Base-by-base conservation (phyloP, 2,113 vertebrate genomes). In the Notiomystis cincta region DNA sequence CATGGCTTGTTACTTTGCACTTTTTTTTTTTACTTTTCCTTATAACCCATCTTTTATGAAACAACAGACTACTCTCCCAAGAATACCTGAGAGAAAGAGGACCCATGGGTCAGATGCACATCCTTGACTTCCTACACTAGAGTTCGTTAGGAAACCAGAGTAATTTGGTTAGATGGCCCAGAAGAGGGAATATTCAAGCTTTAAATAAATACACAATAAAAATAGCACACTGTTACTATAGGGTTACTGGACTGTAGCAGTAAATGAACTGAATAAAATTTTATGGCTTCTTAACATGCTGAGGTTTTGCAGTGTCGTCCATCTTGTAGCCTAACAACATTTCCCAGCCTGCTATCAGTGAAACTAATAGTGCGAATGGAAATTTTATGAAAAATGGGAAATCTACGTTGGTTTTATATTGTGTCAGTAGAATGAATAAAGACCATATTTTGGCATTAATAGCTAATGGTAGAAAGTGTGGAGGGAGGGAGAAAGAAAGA, bases 201-300 rank as follows among this genome's bases (percentile, higher is more conserved):
- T 98, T 98, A 98, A 98, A 98, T 98, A 98, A 98, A 98, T 98
- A 98, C 97, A 98, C 97, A 98, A 98, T 98, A 98, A 98, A 98
- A 98, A 98, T 96, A 97, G 96, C 96, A 88, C 82, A 96, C 93
- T 95, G 97, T 97, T 97, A 97, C 98, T 97, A 97, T 97, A 97
- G 97, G 95, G 96, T 98, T 98, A 98, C 96, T 98, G 97, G 97
- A 97, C 97, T 98, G 97, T 97, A 96, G 96, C 97, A 97, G 96
- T 96, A 98, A 98, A 98, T 98, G 98, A 98, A 98, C 97, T 98
- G 98, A 98, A 97, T 98, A 98, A 98, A 98, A 98, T 98, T 98
- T 98, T 98, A 98, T 98, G 96, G 97, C 97, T 98, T 98, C 97
- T 98, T 98, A 97, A 98, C 98, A 98, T 96, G 97, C 97, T 98